Evolutionary conservation across 1,140 invertebrate genomes (phyloP), one percentile per base, ranked within the genome.

Genomic region (Conus ventricosus): DNA sequence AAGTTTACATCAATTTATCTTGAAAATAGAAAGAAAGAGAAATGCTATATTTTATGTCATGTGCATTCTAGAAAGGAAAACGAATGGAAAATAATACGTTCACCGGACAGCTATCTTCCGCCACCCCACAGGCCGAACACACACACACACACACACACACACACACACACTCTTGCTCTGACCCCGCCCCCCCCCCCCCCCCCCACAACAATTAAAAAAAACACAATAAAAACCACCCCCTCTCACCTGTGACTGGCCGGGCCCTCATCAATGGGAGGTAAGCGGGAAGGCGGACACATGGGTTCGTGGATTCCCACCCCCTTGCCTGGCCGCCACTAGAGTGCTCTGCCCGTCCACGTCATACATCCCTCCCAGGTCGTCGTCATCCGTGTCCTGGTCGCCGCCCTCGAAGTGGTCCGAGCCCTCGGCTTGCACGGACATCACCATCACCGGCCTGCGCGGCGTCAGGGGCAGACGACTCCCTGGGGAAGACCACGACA

Each of bases 231-330:
- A 20, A 2, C 75, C 13, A 11, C 27, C 15, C 15, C 23, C 75
- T 63, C 53, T 55, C 5, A 83, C 81, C 81, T 83, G 81, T 83
- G 81, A 55, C 15, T 55, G 53, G 81, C 81, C 20, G 81, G 81
- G 10, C 81, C 81, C 81, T 83, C 81, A 23, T 83, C 81, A 83
- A 83, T 83, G 81, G 81, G 81, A 53, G 81, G 81, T 51, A 83
- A 51, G 17, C 81, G 51, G 53, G 81, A 55, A 5, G 81, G 81
- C 23, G 81, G 81, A n/a, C 81, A 83, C 81, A 83, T 83, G 15
- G 81, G 51, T 7, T 83, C 81, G 54, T 83, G 51, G 51, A 83
- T 54, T 13, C 81, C 81, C 81, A 83, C 81, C 53, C 53, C 51
- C 81, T 55, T 83, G 51, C 23, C 81, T 54, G 6, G 53, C 81